Conservation (phyloP, 2,113 vertebrate genomes). For the Cromileptes altivelis region DNA sequence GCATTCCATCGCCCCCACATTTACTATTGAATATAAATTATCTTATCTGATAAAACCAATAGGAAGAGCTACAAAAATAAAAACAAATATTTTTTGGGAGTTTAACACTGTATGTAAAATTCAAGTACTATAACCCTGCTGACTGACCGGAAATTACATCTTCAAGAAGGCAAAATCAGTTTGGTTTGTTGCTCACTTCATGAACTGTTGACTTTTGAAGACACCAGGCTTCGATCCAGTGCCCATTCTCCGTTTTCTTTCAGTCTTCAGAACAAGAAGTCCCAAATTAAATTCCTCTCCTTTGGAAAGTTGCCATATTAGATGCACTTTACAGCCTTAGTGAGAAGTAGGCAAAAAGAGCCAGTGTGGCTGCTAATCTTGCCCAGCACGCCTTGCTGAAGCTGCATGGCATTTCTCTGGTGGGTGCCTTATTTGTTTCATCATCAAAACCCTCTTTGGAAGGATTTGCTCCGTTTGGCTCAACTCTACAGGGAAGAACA, state of each 20-base stretch:
- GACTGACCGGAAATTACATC: not conserved
- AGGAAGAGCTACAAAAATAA: not conserved
- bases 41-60: too few relatives aligned
- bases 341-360: constrained; percentile 16
- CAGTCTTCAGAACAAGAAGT: constrained; percentile 31
- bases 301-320: constrained; percentile 35
- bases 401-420: constrained; percentile 41
- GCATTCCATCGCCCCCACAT: too few relatives aligned
- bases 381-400: constrained; percentile 32
- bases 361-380: constrained; percentile 46
- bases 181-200: constrained; percentile 8
- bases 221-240: not conserved
- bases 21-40: too few relatives aligned
- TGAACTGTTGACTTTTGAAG: constrained; percentile 30
- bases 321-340: constrained; percentile 33
- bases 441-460: constrained; percentile 55
- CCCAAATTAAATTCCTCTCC: constrained; percentile 5
- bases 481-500: constrained; percentile 34
- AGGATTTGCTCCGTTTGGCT: constrained; percentile 43
- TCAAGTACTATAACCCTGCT: not conserved
- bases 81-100: not conserved
- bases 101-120: not conserved
- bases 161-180: constrained; percentile 3
- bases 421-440: constrained; percentile 54
- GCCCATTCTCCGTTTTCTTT: constrained; percentile 15